Percentiles rank a stretch among this genome's conserved stretches.
Conservation (phyloP, 1,140 invertebrate genomes). For the Drosophila sp. region DNA sequence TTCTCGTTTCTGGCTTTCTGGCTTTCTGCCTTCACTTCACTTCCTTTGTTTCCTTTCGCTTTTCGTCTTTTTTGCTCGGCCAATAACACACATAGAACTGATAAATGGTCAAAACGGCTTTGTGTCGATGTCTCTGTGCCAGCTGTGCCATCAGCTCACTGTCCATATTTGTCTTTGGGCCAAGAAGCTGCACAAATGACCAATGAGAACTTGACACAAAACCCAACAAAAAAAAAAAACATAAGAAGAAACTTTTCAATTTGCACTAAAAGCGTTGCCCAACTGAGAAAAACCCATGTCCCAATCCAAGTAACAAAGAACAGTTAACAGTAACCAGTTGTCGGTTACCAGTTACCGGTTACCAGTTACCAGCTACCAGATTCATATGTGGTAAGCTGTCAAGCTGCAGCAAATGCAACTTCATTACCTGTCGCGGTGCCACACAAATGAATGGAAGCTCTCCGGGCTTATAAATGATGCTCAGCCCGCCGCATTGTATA, state of each 20-base stretch:
- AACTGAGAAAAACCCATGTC: constrained; percentile 11
- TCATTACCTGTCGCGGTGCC: constrained; percentile 68
- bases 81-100: constrained; percentile 73
- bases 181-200: constrained; percentile 39
- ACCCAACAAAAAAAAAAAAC: too few species aligned
- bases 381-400: constrained; percentile 47
- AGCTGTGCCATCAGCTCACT: constrained; percentile 52
- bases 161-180: constrained; percentile 64
- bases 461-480: constrained; percentile 62
- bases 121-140: constrained; percentile 67
- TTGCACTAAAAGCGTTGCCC: constrained; percentile 63
- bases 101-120: constrained; percentile 79
- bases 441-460: constrained; percentile 55
- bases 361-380: constrained; percentile 2
- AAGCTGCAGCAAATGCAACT: constrained; percentile 35
- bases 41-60: constrained; percentile 13
- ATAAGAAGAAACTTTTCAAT: constrained; percentile 69
- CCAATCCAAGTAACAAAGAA: constrained; percentile 32
- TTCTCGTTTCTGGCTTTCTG: constrained; percentile 51
- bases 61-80: constrained; percentile 33
- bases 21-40: constrained; percentile 18
- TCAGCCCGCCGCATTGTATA: constrained; percentile 27
- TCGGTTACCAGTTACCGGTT: neutral
- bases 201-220: constrained; percentile 38
- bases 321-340: constrained; percentile 17